Base-by-base conservation (phyloP, 2,888 invertebrate genomes). In the Zootermopsis nevadensis region DNA sequence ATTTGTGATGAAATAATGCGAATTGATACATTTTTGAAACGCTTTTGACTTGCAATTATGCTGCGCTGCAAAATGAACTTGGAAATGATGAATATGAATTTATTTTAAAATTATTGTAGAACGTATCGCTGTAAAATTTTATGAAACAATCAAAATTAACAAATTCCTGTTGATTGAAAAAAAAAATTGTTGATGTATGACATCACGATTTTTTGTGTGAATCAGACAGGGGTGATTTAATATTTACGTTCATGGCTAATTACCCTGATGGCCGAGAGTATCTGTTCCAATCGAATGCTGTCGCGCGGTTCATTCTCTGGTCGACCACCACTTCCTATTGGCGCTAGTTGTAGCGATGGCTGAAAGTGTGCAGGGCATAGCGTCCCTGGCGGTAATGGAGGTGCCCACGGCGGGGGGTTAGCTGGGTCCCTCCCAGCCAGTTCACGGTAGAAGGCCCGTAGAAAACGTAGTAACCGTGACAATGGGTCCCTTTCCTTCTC, bases 311-410 rank as follows among this genome's bases (percentile, higher is more conserved):
- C 89, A 42, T 67, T 60, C 77, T 84, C 84, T 35, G 79, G 84
- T 60, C 84, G 80, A 81, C 84, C 82, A 81, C 74, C 86, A 87
- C 87, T 85, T 87, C 87, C 83, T 87, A 87, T 88, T 87, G 81
- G 88, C 88, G 86, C 89, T 86, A 91, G 87, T 85, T 90, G 89
- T 55, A 91, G 87, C 79, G 91, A 90, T n/a, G 91, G 91, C 85
- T 91, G 90, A 86, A 91, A 89, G 86, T 90, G 89, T 69, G 91
- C 91, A n/a, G 91, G 90, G 86, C 91, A 91, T 76, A 91, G 88
- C 38, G 90, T 89, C 82, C 91, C 91, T 27, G 90, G 89, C 8
- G 91, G 90, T 82, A 91, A 87, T 6, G 90, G 89, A 80, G 90
- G 90, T 33, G 91, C 90, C 91, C 91, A 91, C 84, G 89, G 88